Evolutionary conservation across 2,888 invertebrate species (phyloP), one percentile per base, ranked within the genome.

Genomic region (Flexamia atlantica): DNA sequence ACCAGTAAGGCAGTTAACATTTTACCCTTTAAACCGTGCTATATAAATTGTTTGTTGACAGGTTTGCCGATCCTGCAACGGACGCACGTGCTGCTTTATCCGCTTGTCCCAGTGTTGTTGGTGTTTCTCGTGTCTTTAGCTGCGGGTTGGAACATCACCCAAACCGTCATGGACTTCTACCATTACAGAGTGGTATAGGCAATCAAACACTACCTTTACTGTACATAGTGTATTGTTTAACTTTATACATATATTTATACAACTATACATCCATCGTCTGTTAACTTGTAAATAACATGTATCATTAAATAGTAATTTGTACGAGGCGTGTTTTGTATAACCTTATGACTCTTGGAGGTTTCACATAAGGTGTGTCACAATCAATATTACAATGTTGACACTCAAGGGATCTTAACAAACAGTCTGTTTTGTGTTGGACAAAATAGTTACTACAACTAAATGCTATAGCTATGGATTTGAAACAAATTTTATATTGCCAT

Each of bases 61-160:
- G 97, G 97, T 90, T 92, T 99, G 85, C 96, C 97, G 53, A 96
- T 96, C 90, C 91, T 99, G 79, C 95, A 95, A 87, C 96, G 95
- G 89, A 97, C 97, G 0, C 93, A 98, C 87, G 91, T 95, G 82
- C 94, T 99, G 89, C 92, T 99, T 82, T 94, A 96, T 87, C 96
- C 98, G 1, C 91, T 99, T 85, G 96, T 98, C 0, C 90, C 95
- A 64, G 91, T 97, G 82, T 91, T 96, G 86, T 88, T 98, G 17
- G 90, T 95, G 76, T 99, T 96, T 91, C 90, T 98, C 76, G 91
- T 95, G 28, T 95, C 96, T 0, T 90, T 98, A 83, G 92, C 94
- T 12, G 92, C 95, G 84, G 94, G 95, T 81, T 95, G 96, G 93
- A 98, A 99, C 91, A 93, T 98, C 82, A 97, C 96, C 87, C 92